Conservation (phyloP, 2,888 invertebrate genomes). For the Drosophila formosana region DNA sequence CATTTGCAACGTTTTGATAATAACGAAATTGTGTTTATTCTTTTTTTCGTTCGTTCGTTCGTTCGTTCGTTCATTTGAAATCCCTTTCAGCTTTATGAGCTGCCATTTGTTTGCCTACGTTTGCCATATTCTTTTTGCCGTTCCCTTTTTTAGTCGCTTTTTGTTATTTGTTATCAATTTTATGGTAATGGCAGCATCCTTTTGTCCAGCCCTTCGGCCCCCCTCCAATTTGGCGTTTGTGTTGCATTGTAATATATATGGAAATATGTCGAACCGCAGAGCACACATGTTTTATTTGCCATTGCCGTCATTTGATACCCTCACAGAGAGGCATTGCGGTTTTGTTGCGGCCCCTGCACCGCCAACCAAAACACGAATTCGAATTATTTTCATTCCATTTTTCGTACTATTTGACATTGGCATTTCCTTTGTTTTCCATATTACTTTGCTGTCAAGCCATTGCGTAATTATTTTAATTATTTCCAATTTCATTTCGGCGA, state of each 20-base stretch:
- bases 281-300: slow-evolving; percentile 14
- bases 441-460: not conserved
- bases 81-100: slow-evolving; percentile 56
- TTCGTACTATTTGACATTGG: not conserved
- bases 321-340: slow-evolving; percentile 13
- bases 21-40: slow-evolving; percentile 50
- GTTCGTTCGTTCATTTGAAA: slow-evolving; percentile 31
- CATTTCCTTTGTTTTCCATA: not conserved
- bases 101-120: slow-evolving; percentile 49
- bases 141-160: not conserved
- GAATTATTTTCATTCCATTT: not conserved
- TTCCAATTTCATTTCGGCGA: not conserved
- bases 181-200: slow-evolving; percentile 45
- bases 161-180: slow-evolving; percentile 54
- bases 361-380: not conserved
- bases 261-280: slow-evolving; percentile 26
- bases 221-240: slow-evolving; percentile 4
- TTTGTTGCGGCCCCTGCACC: slow-evolving; percentile 2
- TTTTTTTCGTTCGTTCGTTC: slow-evolving; percentile 6
- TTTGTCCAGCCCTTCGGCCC: slow-evolving; percentile 6
- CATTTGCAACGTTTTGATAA: slow-evolving; percentile 62
- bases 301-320: slow-evolving; percentile 15
- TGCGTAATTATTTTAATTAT: not conserved
- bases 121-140: slow-evolving; percentile 24
- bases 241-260: slow-evolving; percentile 36